Conservation (phyloP, 2,888 invertebrate species). For the Allygus modestus region DNA sequence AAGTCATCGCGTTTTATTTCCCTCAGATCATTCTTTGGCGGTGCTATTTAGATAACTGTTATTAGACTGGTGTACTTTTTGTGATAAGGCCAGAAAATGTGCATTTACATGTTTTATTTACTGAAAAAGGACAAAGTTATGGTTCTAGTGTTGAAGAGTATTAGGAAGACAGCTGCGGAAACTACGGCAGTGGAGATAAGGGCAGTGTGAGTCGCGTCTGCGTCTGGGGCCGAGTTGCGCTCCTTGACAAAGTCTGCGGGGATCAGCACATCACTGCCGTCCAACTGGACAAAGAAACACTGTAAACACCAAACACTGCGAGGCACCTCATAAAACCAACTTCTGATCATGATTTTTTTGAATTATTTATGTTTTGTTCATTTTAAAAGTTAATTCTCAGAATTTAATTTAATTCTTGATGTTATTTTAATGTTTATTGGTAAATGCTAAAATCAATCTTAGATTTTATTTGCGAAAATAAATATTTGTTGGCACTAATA, state of each 20-base stretch:
- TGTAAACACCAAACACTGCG: not conserved
- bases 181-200: slow-evolving; percentile 8
- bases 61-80: not conserved
- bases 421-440: too few relatives aligned
- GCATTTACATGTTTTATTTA: slow-evolving; percentile 51
- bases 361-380: too few relatives aligned
- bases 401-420: too few relatives aligned
- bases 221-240: slow-evolving; percentile 65
- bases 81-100: slow-evolving; percentile 47
- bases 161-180: slow-evolving; percentile 34
- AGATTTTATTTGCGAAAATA: not conserved
- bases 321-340: too few relatives aligned
- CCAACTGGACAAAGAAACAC: slow-evolving; percentile 57
- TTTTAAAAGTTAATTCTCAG: too few relatives aligned
- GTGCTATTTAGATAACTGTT: slow-evolving; percentile 47
- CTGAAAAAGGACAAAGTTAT: slow-evolving; percentile 41
- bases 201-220: not conserved
- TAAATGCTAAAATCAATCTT: too few relatives aligned
- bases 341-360: too few relatives aligned
- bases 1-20: not conserved
- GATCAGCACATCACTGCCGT: slow-evolving; percentile 60
- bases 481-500: too few relatives aligned
- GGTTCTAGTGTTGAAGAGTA: slow-evolving; percentile 56
- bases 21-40: not conserved
- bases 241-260: slow-evolving; percentile 63